Conservation (phyloP, 2,113 vertebrate genomes). For the Sminthopsis crassicaudata region DNA sequence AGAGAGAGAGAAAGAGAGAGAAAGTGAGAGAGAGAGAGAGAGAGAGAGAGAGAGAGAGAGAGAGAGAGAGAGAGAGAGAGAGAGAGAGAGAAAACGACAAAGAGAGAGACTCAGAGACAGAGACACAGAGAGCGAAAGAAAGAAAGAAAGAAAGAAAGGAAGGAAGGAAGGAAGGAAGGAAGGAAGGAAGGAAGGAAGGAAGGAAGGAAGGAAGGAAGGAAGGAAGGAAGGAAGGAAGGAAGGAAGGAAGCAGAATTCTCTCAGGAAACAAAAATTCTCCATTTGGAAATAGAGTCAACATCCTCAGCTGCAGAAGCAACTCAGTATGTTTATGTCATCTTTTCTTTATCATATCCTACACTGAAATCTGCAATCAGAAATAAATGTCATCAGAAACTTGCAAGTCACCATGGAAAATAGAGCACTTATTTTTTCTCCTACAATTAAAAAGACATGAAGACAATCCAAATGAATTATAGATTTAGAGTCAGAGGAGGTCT, state of each 20-base stretch:
- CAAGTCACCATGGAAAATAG: not conserved
- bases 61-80: too few relatives aligned
- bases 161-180: too few relatives aligned
- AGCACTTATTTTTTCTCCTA: not conserved
- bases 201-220: too few relatives aligned
- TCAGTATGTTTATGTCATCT: not conserved
- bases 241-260: not conserved
- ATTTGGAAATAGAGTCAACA: constrained; percentile 13
- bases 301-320: not conserved
- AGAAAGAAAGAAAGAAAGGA: too few relatives aligned
- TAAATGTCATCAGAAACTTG: not conserved
- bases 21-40: too few relatives aligned
- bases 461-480: not conserved
- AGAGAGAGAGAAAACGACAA: too few relatives aligned
- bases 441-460: not conserved
- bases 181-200: too few relatives aligned
- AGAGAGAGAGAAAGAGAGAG: too few relatives aligned
- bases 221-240: not conserved
- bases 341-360: not conserved
- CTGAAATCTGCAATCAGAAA: not conserved
- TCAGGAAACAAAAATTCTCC: not conserved
- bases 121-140: too few relatives aligned
- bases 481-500: not conserved
- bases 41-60: too few relatives aligned
- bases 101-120: too few relatives aligned